These are phyloP conservation scores for Sitobion miscanthi DNA, from an alignment of 1,140 invertebrate genomes.

Conservation along the genomic window DNA sequence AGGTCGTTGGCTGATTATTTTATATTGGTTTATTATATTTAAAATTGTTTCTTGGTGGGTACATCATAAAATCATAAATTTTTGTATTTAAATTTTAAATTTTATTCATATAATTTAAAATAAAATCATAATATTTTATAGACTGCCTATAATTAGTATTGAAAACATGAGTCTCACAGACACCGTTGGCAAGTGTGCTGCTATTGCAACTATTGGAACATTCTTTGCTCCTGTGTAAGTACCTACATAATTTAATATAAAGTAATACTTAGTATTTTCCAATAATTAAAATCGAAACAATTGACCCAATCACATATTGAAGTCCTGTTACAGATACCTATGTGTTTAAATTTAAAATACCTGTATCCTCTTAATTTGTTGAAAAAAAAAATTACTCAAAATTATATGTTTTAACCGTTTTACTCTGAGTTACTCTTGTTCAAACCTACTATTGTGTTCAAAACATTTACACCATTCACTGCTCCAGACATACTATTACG, in stretches of 20 bases:
- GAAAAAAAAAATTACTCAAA: constrained; percentile 2
- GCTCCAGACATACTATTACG: too few relatives aligned
- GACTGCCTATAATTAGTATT: not conserved
- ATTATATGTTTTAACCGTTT: not conserved
- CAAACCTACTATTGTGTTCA: too few relatives aligned
- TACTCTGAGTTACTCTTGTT: too few relatives aligned
- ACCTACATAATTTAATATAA: not conserved
- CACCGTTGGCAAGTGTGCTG: constrained; percentile 65
- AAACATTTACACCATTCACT: too few relatives aligned
- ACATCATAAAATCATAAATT: not conserved
- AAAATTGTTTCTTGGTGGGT: not conserved
- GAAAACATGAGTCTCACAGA: constrained; percentile 64
- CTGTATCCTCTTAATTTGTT: not conserved
- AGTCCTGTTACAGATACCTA: not conserved
- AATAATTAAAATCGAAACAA: not conserved
- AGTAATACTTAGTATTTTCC: not conserved
- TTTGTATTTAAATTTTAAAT: not conserved
- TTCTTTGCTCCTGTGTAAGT: constrained; percentile 70
- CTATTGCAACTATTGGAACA: constrained; percentile 70
- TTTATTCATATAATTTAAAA: not conserved
- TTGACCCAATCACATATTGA: not conserved
- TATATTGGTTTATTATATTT: not conserved
- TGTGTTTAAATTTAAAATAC: not conserved
- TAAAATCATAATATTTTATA: not conserved
- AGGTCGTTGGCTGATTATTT: not conserved